Conservation (phyloP, 2,888 invertebrate genomes). For the Oscheius myriophilus region DNA sequence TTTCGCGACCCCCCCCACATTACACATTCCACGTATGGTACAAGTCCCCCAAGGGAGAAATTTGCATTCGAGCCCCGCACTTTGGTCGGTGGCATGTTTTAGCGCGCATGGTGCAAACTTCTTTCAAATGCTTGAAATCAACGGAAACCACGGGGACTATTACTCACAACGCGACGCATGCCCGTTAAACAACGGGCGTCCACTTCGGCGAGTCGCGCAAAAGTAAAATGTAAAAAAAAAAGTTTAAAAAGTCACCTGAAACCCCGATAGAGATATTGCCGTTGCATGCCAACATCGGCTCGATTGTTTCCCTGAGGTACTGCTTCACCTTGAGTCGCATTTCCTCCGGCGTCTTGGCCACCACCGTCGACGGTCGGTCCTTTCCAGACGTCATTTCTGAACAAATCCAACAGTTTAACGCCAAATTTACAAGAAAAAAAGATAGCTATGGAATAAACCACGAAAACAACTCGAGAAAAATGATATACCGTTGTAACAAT, state of each 20-base stretch:
- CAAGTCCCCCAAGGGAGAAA: no score
- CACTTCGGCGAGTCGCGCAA: no score
- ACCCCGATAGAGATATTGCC: conserved; percentile 50
- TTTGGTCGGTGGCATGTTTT: no score
- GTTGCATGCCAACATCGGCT: conserved; percentile 32
- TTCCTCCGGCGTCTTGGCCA: conserved; percentile 17
- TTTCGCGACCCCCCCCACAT: no score
- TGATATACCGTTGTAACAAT: conserved; percentile 4
- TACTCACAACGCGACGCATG: no score
- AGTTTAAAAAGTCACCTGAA: conserved; percentile 4
- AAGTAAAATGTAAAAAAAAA: conserved; percentile 1
- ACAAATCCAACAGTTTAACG: neutral
- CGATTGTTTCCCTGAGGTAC: conserved; percentile 33
- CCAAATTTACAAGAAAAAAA: neutral
- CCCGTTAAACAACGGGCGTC: no score
- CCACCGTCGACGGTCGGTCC: conserved; percentile 12
- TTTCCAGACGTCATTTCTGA: conserved; percentile 18
- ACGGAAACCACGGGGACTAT: no score
- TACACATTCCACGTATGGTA: no score
- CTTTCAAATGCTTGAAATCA: no score
- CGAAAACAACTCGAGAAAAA: neutral
- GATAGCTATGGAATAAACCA: neutral
- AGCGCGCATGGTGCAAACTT: no score
- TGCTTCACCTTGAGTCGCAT: conserved; percentile 16
- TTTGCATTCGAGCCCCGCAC: no score